Evolutionary conservation across 2,888 invertebrate genomes (phyloP).

Genomic region (Mactromeris polynyma): DNA sequence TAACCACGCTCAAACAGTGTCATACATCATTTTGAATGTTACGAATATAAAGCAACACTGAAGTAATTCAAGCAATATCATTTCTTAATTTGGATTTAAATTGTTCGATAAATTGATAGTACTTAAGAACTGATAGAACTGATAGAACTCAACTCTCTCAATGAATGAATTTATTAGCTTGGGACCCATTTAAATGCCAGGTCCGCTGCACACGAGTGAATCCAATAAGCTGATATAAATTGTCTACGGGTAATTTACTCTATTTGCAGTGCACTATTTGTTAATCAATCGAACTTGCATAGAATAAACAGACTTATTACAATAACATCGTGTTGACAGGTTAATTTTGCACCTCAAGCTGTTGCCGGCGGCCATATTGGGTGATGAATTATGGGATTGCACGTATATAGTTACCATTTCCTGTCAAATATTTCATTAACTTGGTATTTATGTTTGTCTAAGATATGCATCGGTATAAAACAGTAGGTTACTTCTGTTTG

Average conservation of each 20-base stretch:
- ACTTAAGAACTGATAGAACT: too few species aligned
- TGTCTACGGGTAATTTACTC: not conserved
- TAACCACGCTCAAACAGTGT: too few species aligned
- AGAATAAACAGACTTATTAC: not conserved
- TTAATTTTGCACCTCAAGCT: not conserved
- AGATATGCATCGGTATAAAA: conserved; percentile 41
- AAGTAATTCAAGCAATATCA: too few species aligned
- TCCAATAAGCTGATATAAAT: not conserved
- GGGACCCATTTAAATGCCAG: not conserved
- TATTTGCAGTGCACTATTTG: not conserved
- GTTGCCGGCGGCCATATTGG: conserved; percentile 45
- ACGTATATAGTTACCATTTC: conserved; percentile 46
- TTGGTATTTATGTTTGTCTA: conserved; percentile 34
- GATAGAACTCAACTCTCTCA: too few species aligned
- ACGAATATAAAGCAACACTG: too few species aligned
- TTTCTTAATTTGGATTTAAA: too few species aligned
- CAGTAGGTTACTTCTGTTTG: conserved; percentile 19
- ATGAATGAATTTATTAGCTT: too few species aligned
- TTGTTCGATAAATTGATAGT: too few species aligned
- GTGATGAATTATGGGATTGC: conserved; percentile 55
- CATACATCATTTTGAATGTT: too few species aligned
- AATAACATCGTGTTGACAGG: not conserved
- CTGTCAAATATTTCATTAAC: conserved; percentile 51
- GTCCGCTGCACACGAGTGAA: not conserved
- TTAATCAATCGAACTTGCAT: not conserved